Evolutionary conservation across 1,140 invertebrate genomes (phyloP).

Genomic region (Oryzaephilus surinamensis): DNA sequence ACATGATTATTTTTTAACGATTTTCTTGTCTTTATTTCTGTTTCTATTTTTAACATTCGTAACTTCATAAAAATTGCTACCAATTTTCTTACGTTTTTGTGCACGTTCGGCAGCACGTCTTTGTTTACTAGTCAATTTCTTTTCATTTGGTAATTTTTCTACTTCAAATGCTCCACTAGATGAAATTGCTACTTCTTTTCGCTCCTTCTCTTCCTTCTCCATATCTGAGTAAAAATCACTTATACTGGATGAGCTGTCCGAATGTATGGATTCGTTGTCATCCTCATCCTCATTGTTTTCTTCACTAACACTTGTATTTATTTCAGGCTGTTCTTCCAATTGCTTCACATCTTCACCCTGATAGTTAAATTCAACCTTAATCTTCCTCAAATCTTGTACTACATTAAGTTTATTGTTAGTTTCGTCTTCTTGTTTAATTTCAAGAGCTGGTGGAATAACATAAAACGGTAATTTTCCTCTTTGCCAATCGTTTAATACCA

Average conservation of each 20-base stretch:
- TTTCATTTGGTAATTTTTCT: constrained; percentile 19
- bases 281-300: constrained; percentile 35
- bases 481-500: constrained; percentile 98
- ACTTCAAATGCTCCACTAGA: constrained; percentile 23
- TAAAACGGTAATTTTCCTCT: constrained; percentile 94
- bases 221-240: constrained; percentile 52
- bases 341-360: constrained; percentile 55
- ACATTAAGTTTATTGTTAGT: constrained; percentile 42
- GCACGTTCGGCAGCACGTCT: constrained; percentile 62
- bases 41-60: constrained; percentile 88
- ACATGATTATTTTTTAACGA: too few species aligned
- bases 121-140: constrained; percentile 64
- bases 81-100: constrained; percentile 74
- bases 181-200: constrained; percentile 8
- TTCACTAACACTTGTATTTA: constrained; percentile 40
- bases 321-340: constrained; percentile 43
- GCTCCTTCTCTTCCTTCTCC: constrained; percentile 39
- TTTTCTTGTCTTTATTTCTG: constrained; percentile 48
- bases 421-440: constrained; percentile 42
- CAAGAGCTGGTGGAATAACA: constrained; percentile 70
- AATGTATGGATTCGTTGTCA: constrained; percentile 22
- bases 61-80: constrained; percentile 87
- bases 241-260: constrained; percentile 33
- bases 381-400: constrained; percentile 72
- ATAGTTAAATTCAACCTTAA: constrained; percentile 62